Evolutionary conservation across 2,888 invertebrate species (phyloP).

Genomic region (Gastracanthus pulcherrimus): DNA sequence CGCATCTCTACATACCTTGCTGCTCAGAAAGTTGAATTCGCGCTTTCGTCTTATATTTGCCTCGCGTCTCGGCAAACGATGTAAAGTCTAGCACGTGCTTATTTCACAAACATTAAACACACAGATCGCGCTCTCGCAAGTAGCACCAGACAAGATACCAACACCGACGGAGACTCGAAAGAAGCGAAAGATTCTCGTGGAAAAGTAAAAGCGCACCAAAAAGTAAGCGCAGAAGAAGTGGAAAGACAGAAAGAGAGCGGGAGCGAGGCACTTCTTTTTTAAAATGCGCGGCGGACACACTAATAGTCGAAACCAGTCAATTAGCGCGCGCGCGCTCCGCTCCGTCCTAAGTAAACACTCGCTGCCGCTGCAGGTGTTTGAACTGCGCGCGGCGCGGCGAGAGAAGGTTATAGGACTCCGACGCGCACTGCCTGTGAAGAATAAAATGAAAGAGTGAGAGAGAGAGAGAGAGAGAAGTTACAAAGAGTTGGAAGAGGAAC

Average conservation of each 20-base stretch:
- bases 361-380: constrained; percentile 69
- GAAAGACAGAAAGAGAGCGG: no score
- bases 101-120: neutral
- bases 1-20: no score
- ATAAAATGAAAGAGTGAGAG: no score
- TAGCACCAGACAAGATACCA: no score
- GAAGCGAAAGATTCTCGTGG: no score
- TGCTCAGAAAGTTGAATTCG: neutral
- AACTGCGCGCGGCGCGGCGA: constrained; percentile 61
- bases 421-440: no score
- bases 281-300: constrained; percentile 67
- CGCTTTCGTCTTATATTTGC: neutral
- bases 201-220: no score
- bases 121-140: no score
- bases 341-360: constrained; percentile 73
- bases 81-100: neutral
- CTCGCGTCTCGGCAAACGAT: neutral
- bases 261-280: constrained; percentile 47
- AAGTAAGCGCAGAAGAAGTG: no score
- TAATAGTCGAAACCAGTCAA: constrained; percentile 74
- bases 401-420: constrained; percentile 11
- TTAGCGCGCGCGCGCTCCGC: constrained; percentile 68
- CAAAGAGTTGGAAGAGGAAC: constrained; percentile 5
- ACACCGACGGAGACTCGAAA: no score
- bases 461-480: constrained; percentile 15